Evolutionary conservation across 1,140 invertebrate genomes (phyloP).

Genomic region (Agrilus planipennis): DNA sequence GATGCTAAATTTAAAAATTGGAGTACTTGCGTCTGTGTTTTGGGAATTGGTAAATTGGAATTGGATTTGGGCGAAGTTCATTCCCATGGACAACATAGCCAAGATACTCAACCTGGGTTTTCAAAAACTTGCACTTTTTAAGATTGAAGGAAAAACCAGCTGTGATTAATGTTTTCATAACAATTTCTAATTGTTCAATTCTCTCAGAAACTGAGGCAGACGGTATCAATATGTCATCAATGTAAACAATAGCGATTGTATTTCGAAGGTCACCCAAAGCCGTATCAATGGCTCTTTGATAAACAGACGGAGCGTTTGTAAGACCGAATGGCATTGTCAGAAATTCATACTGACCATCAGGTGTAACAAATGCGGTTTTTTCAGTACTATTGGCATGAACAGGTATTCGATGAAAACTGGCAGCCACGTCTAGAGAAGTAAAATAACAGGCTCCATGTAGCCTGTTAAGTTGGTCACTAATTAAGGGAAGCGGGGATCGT

Average conservation of each 20-base stretch:
- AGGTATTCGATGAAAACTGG: constrained; percentile 30
- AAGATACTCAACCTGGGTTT: background rate
- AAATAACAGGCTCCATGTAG: constrained; percentile 26
- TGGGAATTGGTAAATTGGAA: constrained; percentile 18
- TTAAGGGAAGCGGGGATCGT: constrained; percentile 22
- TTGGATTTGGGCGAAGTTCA: constrained; percentile 6
- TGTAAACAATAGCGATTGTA: constrained; percentile 7
- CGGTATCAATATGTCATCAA: constrained; percentile 14
- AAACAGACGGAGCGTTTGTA: constrained; percentile 9
- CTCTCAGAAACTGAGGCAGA: constrained; percentile 14
- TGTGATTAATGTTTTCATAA: constrained; percentile 15
- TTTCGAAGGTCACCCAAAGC: background rate
- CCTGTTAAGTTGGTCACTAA: constrained; percentile 31
- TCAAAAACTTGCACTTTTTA: constrained; percentile 1
- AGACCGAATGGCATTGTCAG: constrained; percentile 24
- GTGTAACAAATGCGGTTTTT: too few species aligned
- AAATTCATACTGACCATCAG: too few species aligned
- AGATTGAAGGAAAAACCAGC: constrained; percentile 5
- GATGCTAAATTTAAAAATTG: constrained; percentile 24
- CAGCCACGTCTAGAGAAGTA: constrained; percentile 31
- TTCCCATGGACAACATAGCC: background rate
- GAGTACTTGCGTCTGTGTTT: constrained; percentile 20
- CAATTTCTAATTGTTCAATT: constrained; percentile 10
- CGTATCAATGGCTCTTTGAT: constrained; percentile 5
- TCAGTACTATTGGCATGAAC: constrained; percentile 17